A percentile compares a stretch with the other conserved stretches of the same genome.
Evolutionary conservation across 2,113 vertebrate species (phyloP).

Genomic region (Pseudolaguvia tuberculata): DNA sequence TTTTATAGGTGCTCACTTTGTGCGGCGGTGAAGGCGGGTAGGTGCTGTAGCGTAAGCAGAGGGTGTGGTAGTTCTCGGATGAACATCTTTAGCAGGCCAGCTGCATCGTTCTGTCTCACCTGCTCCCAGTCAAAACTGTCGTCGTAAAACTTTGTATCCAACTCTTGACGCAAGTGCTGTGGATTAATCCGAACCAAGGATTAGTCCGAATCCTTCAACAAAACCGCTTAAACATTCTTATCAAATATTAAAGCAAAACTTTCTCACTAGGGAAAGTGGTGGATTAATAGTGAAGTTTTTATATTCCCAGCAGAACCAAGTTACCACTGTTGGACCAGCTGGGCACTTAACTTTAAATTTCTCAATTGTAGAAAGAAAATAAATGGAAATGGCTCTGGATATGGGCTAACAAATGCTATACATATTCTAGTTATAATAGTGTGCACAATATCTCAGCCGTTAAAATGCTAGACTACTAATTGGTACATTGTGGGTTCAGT

Average conservation of each 20-base stretch:
- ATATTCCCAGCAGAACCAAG: too few relatives aligned
- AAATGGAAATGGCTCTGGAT: too few relatives aligned
- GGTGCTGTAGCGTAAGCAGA: constrained; percentile 84
- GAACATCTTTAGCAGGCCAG: constrained; percentile 90
- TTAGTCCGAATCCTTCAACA: neutral
- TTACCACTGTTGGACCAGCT: too few relatives aligned
- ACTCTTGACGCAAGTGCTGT: constrained; percentile 83
- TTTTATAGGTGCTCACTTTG: constrained; percentile 70
- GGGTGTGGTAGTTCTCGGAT: constrained; percentile 89
- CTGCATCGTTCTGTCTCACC: constrained; percentile 86
- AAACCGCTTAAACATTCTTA: neutral
- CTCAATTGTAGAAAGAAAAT: too few relatives aligned
- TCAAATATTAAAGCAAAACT: neutral
- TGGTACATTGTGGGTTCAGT: too few relatives aligned
- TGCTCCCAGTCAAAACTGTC: constrained; percentile 87
- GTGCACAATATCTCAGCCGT: too few relatives aligned
- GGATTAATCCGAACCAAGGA: neutral
- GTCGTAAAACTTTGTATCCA: constrained; percentile 80
- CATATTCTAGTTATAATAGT: too few relatives aligned
- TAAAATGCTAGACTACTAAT: too few relatives aligned
- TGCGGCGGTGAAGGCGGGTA: constrained; percentile 78
- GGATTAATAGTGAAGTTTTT: too few relatives aligned
- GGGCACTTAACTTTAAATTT: too few relatives aligned
- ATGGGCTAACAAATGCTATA: too few relatives aligned
- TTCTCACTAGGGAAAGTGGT: too few relatives aligned